Base-by-base conservation (phyloP, 2,113 vertebrate species). In the Microcebus jonahi region DNA sequence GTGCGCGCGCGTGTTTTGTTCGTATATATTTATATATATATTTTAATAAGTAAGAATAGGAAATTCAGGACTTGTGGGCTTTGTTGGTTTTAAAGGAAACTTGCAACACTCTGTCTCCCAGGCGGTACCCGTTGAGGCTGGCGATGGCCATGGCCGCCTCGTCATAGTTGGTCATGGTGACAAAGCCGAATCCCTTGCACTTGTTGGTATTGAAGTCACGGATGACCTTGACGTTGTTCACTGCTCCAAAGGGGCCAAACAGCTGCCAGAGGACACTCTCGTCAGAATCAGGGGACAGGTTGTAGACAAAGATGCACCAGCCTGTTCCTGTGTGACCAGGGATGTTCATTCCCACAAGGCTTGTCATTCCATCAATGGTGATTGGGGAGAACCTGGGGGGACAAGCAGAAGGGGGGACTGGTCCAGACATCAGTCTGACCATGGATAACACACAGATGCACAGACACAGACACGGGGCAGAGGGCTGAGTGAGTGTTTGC, bases 11-110 rank as follows among this genome's bases (percentile, higher is more conserved):
- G 31, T 97, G 98, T 98, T 99, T 99, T 99, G 99, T 99, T 99
- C 99, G 98, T 98, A 99, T 99, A 98, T 99, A 98, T 99, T 98
- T 99, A 98, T 99, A 99, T 99, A 98, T 99, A 98, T 99, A 97
- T 98, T 98, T 98, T 99, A 99, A 99, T 99, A 99, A 98, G 98
- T 98, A 98, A 99, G 99, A 99, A 99, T 99, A 98, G 99, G 99
- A 99, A 99, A 98, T 99, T 99, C 99, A 99, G 99, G 99, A 99
- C 98, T 99, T 99, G 99, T 99, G 99, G 98, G 99, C 99, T 99
- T 99, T 99, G 99, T 99, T 99, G 99, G 99, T 99, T 99, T 99
- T 99, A 99, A 99, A 99, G 98, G 99, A 99, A 99, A 99, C 99
- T 99, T 99, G 99, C 99, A 99, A 99, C 99, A 99, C 99, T 97